Evolutionary conservation across 2,888 invertebrate species (phyloP).

Genomic region (Toxonevra muliebris): DNA sequence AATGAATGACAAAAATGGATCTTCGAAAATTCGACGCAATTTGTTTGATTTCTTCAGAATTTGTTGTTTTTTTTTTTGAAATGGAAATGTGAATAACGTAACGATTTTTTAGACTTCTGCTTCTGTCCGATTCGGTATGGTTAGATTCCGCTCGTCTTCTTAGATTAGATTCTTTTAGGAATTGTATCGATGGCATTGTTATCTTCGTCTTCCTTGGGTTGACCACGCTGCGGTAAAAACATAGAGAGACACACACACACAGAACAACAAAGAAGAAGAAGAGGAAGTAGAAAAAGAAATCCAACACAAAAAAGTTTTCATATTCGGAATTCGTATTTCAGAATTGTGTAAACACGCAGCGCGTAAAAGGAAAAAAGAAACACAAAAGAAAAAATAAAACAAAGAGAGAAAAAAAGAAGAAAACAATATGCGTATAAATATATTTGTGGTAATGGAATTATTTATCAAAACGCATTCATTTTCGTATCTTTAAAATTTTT

Average conservation of each 20-base stretch:
- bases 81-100: slow-evolving; percentile 17
- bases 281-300: slow-evolving; percentile 39
- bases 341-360: neutral
- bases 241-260: slow-evolving; percentile 18
- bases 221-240: slow-evolving; percentile 51
- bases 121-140: slow-evolving; percentile 5
- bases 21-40: neutral
- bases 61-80: neutral
- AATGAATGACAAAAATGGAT: neutral
- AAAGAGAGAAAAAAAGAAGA: slow-evolving; percentile 24
- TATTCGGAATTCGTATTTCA: slow-evolving; percentile 1
- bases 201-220: slow-evolving; percentile 62
- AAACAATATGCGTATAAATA: slow-evolving; percentile 28
- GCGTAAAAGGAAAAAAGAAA: slow-evolving; percentile 19
- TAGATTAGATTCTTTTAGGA: neutral
- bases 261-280: slow-evolving; percentile 12
- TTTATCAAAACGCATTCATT: neutral
- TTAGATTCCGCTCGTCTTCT: neutral
- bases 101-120: slow-evolving; percentile 1
- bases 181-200: slow-evolving; percentile 44
- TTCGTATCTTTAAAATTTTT: neutral
- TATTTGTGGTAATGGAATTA: neutral
- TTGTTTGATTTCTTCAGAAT: neutral
- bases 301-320: slow-evolving; percentile 38
- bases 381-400: slow-evolving; percentile 24